phyloP scores from a whole-genome alignment of 1,140 invertebrate genomes.

The Apis florea region DNA sequence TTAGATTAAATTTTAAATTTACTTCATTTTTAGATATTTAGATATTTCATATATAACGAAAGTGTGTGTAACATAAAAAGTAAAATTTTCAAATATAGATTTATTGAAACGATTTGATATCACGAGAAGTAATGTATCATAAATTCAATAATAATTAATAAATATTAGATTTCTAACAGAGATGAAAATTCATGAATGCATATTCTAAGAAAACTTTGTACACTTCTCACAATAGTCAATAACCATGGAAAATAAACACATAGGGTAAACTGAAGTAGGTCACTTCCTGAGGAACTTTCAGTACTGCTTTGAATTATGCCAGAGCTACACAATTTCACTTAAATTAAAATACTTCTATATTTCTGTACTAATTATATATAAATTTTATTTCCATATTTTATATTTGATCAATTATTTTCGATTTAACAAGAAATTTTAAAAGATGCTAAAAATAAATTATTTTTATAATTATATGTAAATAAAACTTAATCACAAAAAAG shows the following conservation, averaged over 20 bases:
- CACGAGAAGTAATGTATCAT: neutral
- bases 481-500: no score
- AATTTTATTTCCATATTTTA: neutral
- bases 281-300: slow-evolving; percentile 63
- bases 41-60: neutral
- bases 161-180: neutral
- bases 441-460: neutral
- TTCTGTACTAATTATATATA: neutral
- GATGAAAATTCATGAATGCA: neutral
- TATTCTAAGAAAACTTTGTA: neutral
- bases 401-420: neutral
- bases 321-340: slow-evolving; percentile 46
- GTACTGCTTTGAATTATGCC: slow-evolving; percentile 41
- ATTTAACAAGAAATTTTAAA: neutral
- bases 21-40: slow-evolving; percentile 2
- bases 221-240: slow-evolving; percentile 57
- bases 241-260: slow-evolving; percentile 49
- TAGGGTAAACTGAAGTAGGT: slow-evolving; percentile 53
- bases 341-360: neutral
- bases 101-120: neutral
- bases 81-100: neutral
- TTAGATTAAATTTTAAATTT: neutral
- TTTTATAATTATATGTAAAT: neutral
- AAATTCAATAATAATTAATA: neutral
- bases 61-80: neutral